Evolutionary conservation across 1,140 invertebrate species (phyloP).

Genomic region (Heterodera carotae): DNA sequence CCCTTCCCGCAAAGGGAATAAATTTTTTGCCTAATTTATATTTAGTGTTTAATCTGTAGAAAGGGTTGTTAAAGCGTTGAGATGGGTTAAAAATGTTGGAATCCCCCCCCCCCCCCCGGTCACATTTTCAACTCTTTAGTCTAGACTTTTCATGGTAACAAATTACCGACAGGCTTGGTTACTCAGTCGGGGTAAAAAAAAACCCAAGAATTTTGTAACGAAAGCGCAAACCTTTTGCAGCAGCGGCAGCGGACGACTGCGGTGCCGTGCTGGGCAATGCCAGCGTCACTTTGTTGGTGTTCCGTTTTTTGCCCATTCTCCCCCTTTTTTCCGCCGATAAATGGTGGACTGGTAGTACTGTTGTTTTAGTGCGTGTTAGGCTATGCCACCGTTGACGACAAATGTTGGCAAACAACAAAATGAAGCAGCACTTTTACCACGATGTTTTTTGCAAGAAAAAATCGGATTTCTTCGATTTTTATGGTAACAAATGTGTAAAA

Average conservation of each 20-base stretch:
- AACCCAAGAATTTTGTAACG: background rate
- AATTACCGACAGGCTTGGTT: no score
- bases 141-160: no score
- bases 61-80: no score
- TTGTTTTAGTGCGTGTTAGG: background rate
- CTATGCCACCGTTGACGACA: background rate
- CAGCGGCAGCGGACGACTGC: no score
- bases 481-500: background rate
- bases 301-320: conserved; percentile 39
- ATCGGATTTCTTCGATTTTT: background rate
- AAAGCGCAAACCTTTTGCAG: background rate
- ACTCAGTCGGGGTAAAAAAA: no score
- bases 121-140: no score
- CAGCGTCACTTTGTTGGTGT: conserved; percentile 39
- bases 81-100: no score
- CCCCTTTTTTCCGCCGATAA: background rate
- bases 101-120: no score
- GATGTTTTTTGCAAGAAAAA: background rate
- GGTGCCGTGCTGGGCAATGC: background rate
- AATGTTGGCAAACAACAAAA: background rate
- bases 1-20: no score
- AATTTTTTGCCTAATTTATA: no score
- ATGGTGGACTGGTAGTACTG: background rate
- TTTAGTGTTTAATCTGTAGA: no score
- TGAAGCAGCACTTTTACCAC: no score